Conservation (phyloP, 2,113 vertebrate genomes). For the Arizona elegans region DNA sequence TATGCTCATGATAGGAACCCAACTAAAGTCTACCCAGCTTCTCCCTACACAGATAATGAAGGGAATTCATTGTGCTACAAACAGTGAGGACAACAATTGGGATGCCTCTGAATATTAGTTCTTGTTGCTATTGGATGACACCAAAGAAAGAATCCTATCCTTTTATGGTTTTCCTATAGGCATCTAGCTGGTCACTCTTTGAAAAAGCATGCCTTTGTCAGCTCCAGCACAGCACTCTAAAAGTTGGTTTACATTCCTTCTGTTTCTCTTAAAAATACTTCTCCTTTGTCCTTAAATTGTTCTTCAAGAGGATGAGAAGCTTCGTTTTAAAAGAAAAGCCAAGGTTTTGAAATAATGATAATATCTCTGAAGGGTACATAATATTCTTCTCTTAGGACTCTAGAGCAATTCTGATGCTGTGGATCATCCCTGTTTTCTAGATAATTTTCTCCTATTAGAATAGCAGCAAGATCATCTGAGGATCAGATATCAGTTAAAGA, state of each 20-base stretch:
- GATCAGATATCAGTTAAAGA: neutral
- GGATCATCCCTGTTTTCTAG: neutral
- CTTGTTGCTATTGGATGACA: neutral
- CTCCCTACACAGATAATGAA: neutral
- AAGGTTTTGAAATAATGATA: neutral
- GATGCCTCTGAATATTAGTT: neutral
- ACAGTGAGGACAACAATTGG: neutral
- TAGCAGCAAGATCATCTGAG: neutral
- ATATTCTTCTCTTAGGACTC: neutral
- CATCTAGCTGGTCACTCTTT: neutral
- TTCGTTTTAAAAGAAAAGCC: neutral
- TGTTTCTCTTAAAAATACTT: neutral
- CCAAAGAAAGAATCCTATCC: neutral
- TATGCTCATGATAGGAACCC: neutral
- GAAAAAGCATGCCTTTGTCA: neutral
- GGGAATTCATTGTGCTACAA: neutral
- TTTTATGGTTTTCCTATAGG: neutral
- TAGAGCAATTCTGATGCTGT: neutral
- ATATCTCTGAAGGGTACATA: neutral
- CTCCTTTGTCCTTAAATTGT: neutral
- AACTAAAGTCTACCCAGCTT: neutral
- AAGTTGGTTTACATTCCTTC: neutral
- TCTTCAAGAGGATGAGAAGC: neutral
- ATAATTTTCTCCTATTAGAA: neutral
- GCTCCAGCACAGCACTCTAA: neutral